Base-by-base conservation (phyloP, 2,888 invertebrate species). In the Proisotoma minuta region DNA sequence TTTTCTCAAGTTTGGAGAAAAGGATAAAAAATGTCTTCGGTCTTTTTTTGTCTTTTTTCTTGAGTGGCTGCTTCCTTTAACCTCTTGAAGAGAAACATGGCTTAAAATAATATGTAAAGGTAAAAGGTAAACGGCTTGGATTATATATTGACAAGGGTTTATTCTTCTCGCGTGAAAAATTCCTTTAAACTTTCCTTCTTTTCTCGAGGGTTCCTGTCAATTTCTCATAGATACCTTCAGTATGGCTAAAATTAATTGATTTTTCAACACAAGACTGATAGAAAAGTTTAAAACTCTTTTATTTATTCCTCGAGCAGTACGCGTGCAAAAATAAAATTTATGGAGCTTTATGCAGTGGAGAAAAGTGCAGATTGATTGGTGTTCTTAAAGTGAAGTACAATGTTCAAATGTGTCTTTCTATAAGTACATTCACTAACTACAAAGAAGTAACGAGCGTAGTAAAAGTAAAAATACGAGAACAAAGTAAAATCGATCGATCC, bases 401-500 rank as follows among this genome's bases (percentile, higher is more conserved):
- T 43, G 43, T 43, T 43, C 43, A 43, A 8, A 15, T 34, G n/a
- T 34, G 43, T 43, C 15, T 43, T 43, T 43, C 43, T 18, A 4
- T 18, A 43, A 43, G 43, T 43, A 43, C 18, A 15, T 20, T 12
- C 15, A 15, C 43, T 18, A 43, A 43, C 10, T 43, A 43, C 43
- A 43, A 43, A n/a, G 43, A 43, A 43, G 43, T 43, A 43, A 43
- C 43, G 43, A 43, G 43, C 20, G 20, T n/a, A 43, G 43, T 43
- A 43, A 43, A 43, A 43, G 43, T 43, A 20, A 43, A n/a, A 43
- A 20, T n/a, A 34, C 8, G 34, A 34, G 34, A 10, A 34, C n/a
- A 43, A 43, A 43, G 10, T 43, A 43, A 43, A 43, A 43, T 43
- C 43, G 43, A 43, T 43, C 43, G 43, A 43, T 43, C 43, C 43